Evolutionary conservation across 1,140 invertebrate species (phyloP).

Genomic region (Drosophila equinoxialis): DNA sequence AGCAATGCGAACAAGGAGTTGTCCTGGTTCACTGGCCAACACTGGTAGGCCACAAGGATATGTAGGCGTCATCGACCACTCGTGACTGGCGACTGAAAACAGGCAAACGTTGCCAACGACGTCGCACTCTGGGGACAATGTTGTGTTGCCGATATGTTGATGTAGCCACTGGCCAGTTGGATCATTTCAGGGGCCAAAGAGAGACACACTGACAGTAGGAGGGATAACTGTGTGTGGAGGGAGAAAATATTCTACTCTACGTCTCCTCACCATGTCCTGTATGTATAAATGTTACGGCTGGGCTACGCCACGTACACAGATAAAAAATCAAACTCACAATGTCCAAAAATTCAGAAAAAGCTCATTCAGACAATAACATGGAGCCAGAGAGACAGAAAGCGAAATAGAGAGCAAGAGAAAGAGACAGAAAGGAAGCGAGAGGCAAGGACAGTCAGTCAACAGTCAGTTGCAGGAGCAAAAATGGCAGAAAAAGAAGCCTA

Average conservation of each 20-base stretch:
- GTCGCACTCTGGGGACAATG: slow-evolving; percentile 63
- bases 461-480: neutral
- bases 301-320: slow-evolving; percentile 66
- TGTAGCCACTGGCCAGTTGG: slow-evolving; percentile 47
- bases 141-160: slow-evolving; percentile 70
- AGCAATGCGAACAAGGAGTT: neutral
- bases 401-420: neutral
- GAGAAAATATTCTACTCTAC: slow-evolving; percentile 11
- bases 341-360: slow-evolving; percentile 47
- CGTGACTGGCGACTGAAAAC: slow-evolving; percentile 32
- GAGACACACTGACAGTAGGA: neutral
- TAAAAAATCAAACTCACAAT: slow-evolving; percentile 73
- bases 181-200: slow-evolving; percentile 7
- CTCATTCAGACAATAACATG: slow-evolving; percentile 7
- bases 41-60: slow-evolving; percentile 56
- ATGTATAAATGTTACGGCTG: slow-evolving; percentile 50
- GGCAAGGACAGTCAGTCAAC: neutral
- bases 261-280: neutral
- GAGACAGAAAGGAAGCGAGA: neutral
- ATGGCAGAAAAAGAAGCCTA: neutral
- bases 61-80: slow-evolving; percentile 60
- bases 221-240: neutral
- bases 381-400: neutral
- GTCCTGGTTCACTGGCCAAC: slow-evolving; percentile 20
- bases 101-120: slow-evolving; percentile 37